Percentiles rank a stretch among this genome's conserved stretches.
Evolutionary conservation across 2,888 invertebrate species (phyloP).

Genomic region (Pimpla rufipes): DNA sequence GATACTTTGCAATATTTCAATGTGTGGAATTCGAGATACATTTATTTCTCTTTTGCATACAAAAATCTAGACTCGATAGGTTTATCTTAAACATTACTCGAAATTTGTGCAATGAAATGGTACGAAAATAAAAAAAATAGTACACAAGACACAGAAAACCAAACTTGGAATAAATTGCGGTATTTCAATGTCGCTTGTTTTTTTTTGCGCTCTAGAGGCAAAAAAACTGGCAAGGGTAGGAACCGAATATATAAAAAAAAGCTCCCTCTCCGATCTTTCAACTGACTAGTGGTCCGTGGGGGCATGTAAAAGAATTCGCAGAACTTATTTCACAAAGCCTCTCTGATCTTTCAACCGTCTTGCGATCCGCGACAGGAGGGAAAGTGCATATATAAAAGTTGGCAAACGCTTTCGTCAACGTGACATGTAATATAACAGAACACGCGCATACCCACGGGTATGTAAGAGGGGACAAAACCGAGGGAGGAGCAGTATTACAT

Average conservation of each 20-base stretch:
- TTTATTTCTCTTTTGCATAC: background rate
- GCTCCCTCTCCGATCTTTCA: background rate
- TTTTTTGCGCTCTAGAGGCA: too few species aligned
- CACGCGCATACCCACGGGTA: background rate
- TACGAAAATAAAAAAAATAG: too few species aligned
- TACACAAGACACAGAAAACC: too few species aligned
- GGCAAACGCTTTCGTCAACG: background rate
- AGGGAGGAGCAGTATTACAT: too few species aligned
- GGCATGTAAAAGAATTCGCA: background rate
- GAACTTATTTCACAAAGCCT: background rate
- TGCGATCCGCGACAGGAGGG: background rate
- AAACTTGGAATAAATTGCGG: too few species aligned
- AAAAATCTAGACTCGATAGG: too few species aligned
- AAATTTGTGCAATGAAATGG: too few species aligned
- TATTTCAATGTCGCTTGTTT: background rate
- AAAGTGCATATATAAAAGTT: background rate
- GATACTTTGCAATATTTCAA: too few species aligned
- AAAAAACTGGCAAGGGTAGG: background rate
- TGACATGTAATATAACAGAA: background rate
- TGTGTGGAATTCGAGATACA: background rate
- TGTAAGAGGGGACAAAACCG: too few species aligned
- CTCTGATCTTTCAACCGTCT: constrained; percentile 3
- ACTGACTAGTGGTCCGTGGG: background rate
- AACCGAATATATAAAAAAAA: background rate
- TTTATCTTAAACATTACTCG: too few species aligned